These are phyloP conservation scores for Ictidomys tridecemlineatus DNA, from an alignment of 2,113 vertebrate species.

Conservation along the genomic window DNA sequence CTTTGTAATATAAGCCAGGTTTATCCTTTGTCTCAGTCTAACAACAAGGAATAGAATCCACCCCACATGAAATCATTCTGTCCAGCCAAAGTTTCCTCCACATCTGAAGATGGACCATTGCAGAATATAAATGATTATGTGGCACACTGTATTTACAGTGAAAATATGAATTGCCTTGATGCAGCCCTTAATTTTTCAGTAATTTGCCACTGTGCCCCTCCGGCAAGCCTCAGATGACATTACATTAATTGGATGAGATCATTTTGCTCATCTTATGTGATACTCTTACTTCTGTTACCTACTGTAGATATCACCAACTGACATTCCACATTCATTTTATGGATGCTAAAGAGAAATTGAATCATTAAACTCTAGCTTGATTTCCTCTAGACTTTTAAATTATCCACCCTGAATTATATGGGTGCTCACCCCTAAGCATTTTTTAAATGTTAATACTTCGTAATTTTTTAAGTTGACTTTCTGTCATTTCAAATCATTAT, in stretches of 20 bases:
- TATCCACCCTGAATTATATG: background rate
- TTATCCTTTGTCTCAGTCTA: background rate
- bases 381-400: conserved; percentile 55
- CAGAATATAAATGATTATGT: background rate
- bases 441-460: conserved; percentile 5
- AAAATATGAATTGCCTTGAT: background rate
- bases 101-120: background rate
- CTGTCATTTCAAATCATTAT: conserved; percentile 27
- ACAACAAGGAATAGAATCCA: background rate
- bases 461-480: conserved; percentile 41
- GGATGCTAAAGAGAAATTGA: conserved; percentile 56
- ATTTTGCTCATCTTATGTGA: background rate
- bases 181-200: background rate
- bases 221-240: background rate
- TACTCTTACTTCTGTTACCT: background rate
- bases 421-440: background rate
- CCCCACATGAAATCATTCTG: background rate
- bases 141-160: background rate
- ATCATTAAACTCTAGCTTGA: conserved; percentile 29
- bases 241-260: background rate
- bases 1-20: conserved; percentile 2
- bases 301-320: conserved; percentile 15
- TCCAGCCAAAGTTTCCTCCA: background rate
- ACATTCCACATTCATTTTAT: background rate
- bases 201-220: background rate